Conservation (phyloP, 2,113 vertebrate genomes). For the Romanogobio albipinnatus region DNA sequence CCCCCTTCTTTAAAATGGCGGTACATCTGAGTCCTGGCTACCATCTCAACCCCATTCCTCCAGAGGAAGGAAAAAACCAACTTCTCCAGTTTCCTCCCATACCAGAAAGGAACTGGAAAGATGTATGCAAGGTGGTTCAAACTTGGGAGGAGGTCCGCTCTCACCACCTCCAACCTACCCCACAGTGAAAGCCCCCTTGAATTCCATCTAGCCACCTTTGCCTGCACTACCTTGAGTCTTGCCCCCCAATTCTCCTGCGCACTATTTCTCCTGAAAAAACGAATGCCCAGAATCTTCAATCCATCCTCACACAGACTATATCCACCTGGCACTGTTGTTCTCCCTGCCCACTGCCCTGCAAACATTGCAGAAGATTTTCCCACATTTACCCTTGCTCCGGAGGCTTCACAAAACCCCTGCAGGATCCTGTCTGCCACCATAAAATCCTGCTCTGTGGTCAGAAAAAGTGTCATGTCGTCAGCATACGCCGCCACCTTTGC, state of each 20-base stretch:
- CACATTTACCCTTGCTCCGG: background rate
- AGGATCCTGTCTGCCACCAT: background rate
- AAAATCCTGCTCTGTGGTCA: background rate
- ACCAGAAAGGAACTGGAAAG: background rate
- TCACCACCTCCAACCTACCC: background rate
- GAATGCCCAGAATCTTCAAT: background rate
- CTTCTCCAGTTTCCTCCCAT: background rate
- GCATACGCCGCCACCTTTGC: background rate
- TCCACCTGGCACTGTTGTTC: background rate
- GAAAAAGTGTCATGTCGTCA: background rate
- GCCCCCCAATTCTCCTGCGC: background rate
- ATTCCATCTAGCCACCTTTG: background rate
- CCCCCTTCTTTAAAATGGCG: background rate
- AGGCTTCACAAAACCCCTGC: background rate
- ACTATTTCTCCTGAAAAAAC: background rate
- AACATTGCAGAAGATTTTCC: background rate
- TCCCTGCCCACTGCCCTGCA: background rate
- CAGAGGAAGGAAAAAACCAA: background rate
- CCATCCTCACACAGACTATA: background rate
- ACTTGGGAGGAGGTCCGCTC: background rate
- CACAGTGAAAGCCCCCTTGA: background rate
- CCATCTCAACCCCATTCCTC: background rate
- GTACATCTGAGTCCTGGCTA: background rate
- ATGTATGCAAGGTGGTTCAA: slow-evolving; percentile 11
- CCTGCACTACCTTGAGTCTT: too few species aligned